Evolutionary conservation across 2,797 vertebrate genomes (phyloP).

Genomic region (Melanotaenia trifasciata): DNA sequence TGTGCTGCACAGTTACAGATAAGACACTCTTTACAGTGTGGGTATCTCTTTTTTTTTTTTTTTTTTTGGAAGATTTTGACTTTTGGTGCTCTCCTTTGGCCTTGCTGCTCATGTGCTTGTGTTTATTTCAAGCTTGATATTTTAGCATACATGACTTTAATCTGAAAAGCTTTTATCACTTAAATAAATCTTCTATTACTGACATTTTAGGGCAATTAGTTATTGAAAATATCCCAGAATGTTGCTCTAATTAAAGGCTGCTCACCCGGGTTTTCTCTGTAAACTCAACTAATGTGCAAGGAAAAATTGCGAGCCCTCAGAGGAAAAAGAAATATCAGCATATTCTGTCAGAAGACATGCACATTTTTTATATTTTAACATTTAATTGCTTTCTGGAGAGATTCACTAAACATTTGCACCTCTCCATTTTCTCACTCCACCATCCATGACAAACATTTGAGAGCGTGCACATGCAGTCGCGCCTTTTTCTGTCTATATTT

Average conservation of each 20-base stretch:
- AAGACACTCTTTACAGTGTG: background rate
- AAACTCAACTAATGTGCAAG: background rate
- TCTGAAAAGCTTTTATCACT: background rate
- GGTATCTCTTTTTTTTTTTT: background rate
- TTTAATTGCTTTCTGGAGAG: conserved; percentile 49
- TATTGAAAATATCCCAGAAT: background rate
- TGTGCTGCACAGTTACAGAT: background rate
- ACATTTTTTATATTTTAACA: conserved; percentile 3
- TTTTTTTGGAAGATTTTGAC: background rate
- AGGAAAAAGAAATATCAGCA: background rate
- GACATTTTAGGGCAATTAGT: background rate
- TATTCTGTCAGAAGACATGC: conserved; percentile 24
- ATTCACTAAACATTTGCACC: conserved; percentile 44
- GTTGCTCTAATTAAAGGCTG: conserved; percentile 15
- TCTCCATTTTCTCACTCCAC: conserved; percentile 48
- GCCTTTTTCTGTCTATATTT: conserved; percentile 54
- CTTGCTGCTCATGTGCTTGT: background rate
- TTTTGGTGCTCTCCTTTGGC: background rate
- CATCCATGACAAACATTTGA: conserved; percentile 56
- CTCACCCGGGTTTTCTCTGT: conserved; percentile 7
- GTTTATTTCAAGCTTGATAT: background rate
- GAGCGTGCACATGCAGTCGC: conserved; percentile 40
- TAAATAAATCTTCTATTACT: background rate
- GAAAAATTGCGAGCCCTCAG: background rate
- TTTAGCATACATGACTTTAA: background rate